These are phyloP conservation scores for Montipora foliosa DNA, from an alignment of 64 coral and sea anemone genomes.

Conservation along the genomic window DNA sequence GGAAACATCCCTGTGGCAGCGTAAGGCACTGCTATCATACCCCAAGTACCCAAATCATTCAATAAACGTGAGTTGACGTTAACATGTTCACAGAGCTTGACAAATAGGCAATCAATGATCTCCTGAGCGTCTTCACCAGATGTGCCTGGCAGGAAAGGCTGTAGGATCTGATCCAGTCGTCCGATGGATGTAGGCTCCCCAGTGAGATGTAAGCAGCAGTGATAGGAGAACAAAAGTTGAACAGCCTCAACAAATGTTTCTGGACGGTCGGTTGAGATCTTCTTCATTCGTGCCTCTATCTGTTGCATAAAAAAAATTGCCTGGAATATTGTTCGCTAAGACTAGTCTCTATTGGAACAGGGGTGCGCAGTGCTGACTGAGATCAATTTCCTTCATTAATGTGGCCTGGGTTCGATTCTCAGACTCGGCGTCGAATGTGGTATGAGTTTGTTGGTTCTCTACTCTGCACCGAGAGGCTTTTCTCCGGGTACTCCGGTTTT, in stretches of 20 bases:
- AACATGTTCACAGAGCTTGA: conserved; percentile 87
- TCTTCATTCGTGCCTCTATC: conserved; percentile 56
- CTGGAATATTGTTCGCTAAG: no score
- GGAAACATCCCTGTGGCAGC: conserved; percentile 73
- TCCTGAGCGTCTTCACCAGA: conserved; percentile 77
- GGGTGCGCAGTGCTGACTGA: no score
- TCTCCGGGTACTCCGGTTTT: no score
- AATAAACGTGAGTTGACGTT: conserved; percentile 68
- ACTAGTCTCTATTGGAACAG: no score
- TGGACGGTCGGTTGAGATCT: conserved; percentile 68
- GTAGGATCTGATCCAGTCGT: conserved; percentile 70
- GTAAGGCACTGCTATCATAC: conserved; percentile 76
- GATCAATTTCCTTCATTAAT: no score
- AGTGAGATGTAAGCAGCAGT: conserved; percentile 85
- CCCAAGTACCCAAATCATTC: conserved; percentile 59
- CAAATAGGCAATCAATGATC: conserved; percentile 86
- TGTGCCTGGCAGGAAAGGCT: conserved; percentile 55
- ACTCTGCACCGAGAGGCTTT: no score
- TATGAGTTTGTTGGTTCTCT: no score
- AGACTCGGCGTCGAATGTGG: no score
- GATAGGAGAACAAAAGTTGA: conserved; percentile 74
- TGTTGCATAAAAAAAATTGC: no score
- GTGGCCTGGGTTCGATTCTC: no score
- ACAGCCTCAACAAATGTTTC: conserved; percentile 81
- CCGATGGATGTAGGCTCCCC: conserved; percentile 84